phyloP scores from a whole-genome alignment of 64 coral and sea anemone genomes.

The Pocillopora verrucosa region DNA sequence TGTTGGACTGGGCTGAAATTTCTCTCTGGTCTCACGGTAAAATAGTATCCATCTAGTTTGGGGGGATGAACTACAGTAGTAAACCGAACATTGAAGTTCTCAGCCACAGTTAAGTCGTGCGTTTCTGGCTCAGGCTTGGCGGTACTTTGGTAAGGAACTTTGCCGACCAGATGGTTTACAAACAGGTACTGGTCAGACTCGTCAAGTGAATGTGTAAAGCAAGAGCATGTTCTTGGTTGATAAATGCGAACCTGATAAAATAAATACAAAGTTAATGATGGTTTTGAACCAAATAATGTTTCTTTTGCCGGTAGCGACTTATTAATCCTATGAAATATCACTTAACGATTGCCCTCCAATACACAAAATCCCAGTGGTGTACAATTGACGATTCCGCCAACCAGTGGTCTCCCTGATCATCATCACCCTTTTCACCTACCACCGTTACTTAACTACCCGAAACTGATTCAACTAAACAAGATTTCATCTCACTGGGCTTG shows the following conservation, averaged over 20 bases:
- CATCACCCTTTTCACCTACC: no score
- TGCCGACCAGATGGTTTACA: neutral
- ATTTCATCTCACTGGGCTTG: no score
- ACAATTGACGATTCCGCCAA: no score
- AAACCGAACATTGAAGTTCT: neutral
- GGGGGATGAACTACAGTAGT: neutral
- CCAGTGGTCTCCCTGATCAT: no score
- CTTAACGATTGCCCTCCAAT: no score
- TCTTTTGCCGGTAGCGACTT: no score
- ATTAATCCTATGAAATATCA: no score
- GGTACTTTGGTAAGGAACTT: neutral
- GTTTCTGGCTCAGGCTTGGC: neutral
- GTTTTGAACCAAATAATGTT: neutral
- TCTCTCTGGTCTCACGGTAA: constrained; percentile 30
- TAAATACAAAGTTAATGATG: neutral
- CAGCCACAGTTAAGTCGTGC: neutral
- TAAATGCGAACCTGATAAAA: neutral
- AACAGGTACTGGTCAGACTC: neutral
- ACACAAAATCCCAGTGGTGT: no score
- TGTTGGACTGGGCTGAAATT: constrained; percentile 21
- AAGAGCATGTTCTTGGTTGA: neutral
- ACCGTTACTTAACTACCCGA: no score
- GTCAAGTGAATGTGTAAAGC: neutral
- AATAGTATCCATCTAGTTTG: constrained; percentile 13
- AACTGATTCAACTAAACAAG: no score